A percentile compares a stretch with the other conserved stretches of the same genome.
phyloP scores from a whole-genome alignment of 30 jellyfish, hydroid and myxozoan genomes.

The Sanderia malayensis region DNA sequence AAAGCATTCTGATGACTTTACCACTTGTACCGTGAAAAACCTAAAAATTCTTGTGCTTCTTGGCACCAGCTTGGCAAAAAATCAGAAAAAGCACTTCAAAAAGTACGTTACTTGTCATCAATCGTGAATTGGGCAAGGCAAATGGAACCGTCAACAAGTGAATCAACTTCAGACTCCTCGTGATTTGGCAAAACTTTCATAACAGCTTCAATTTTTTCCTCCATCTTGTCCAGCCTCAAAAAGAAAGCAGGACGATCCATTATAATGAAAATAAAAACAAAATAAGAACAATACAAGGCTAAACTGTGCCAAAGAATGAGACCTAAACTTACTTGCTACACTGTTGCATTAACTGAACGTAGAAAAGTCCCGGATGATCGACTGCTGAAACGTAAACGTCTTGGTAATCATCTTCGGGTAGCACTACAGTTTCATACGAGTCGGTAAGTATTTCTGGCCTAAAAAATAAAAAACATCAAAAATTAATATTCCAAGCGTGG shows the following conservation, averaged over 20 bases:
- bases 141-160: slow-evolving; percentile 51
- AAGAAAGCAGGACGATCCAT: too few species aligned
- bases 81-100: too few species aligned
- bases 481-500: too few species aligned
- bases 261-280: background rate
- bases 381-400: slow-evolving; percentile 89
- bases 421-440: slow-evolving; percentile 43
- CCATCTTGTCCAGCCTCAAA: slow-evolving; percentile 65
- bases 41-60: too few species aligned
- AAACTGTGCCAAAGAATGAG: background rate
- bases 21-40: too few species aligned
- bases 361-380: slow-evolving; percentile 69
- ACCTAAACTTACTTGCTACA: slow-evolving; percentile 54
- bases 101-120: slow-evolving; percentile 56
- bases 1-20: too few species aligned
- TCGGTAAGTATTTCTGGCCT: background rate
- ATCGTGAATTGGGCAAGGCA: slow-evolving; percentile 76
- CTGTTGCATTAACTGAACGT: slow-evolving; percentile 60
- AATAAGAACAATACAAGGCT: background rate
- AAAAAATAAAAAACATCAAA: background rate
- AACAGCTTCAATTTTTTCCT: slow-evolving; percentile 78
- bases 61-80: too few species aligned
- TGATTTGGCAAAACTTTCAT: slow-evolving; percentile 75
- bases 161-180: slow-evolving; percentile 13
- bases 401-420: slow-evolving; percentile 66